phyloP scores from a whole-genome alignment of 2,888 invertebrate species.

The Drosophila mimica region DNA sequence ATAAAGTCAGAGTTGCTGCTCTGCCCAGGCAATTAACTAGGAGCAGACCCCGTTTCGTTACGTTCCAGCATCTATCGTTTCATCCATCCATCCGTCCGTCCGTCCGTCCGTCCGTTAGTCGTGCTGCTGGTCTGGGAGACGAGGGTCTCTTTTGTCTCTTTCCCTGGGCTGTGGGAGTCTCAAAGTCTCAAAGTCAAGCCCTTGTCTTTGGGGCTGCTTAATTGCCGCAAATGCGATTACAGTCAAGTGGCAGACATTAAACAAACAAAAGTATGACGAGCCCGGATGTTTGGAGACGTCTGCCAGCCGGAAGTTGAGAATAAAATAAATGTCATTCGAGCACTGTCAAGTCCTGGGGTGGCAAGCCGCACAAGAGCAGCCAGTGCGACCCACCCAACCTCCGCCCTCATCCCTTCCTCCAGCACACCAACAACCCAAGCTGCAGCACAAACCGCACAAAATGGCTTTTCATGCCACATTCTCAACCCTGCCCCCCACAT shows the following conservation, averaged over 20 bases:
- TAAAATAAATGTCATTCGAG: conserved; percentile 77
- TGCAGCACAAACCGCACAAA: conserved; percentile 67
- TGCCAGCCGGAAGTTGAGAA: conserved; percentile 76
- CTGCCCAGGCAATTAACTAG: conserved; percentile 67
- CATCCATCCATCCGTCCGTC: conserved; percentile 2
- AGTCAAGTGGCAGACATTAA: conserved; percentile 83
- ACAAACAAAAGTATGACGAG: conserved; percentile 77
- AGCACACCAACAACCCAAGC: neutral
- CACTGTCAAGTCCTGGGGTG: conserved; percentile 22
- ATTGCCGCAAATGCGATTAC: conserved; percentile 84
- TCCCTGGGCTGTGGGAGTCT: conserved; percentile 38
- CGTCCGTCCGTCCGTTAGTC: conserved; percentile 4
- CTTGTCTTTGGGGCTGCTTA: conserved; percentile 76
- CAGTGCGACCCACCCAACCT: neutral
- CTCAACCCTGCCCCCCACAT: conserved; percentile 11
- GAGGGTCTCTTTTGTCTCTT: conserved; percentile 6
- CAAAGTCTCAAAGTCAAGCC: conserved; percentile 75
- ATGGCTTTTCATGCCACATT: conserved; percentile 73
- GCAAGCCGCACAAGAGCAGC: conserved; percentile 14
- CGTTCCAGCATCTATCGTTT: conserved; percentile 11
- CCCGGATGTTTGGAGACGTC: conserved; percentile 75
- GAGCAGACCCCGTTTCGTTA: conserved; percentile 41
- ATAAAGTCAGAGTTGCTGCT: conserved; percentile 50
- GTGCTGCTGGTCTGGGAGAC: conserved; percentile 8
- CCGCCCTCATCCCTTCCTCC: neutral